Percentiles rank a stretch among this genome's conserved stretches.
Conservation (phyloP, 2,797 vertebrate species). For the Poecilia velifera region DNA sequence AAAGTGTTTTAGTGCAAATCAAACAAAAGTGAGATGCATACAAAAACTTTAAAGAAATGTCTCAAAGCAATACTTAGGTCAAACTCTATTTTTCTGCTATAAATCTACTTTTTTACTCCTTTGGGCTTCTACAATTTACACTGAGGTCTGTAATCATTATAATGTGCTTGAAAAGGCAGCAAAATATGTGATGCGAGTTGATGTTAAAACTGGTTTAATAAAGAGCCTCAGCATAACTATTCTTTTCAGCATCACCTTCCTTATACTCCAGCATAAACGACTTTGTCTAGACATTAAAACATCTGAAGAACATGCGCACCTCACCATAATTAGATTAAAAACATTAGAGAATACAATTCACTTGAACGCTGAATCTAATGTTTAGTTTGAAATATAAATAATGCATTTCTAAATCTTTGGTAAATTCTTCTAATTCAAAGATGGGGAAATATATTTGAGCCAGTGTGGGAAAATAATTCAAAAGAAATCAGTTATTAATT, state of each 20-base stretch:
- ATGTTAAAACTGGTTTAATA: neutral
- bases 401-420: constrained; percentile 64
- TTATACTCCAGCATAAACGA: neutral
- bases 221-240: neutral
- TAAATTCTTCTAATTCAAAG: constrained; percentile 64
- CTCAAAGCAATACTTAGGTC: neutral
- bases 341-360: constrained; percentile 16
- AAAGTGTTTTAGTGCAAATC: neutral
- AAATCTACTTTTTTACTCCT: neutral
- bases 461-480: neutral
- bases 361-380: constrained; percentile 65
- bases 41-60: neutral
- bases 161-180: neutral
- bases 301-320: constrained; percentile 17
- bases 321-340: constrained; percentile 52
- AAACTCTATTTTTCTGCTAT: neutral
- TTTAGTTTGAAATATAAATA: constrained; percentile 71
- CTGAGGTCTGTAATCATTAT: neutral
- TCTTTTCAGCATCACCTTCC: neutral
- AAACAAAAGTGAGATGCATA: neutral
- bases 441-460: constrained; percentile 3
- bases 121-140: neutral
- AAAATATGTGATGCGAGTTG: neutral
- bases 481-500: constrained; percentile 74
- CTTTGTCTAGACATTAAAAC: neutral